phyloP scores from a whole-genome alignment of 1,140 invertebrate genomes.

The Heliconius hewitsoni region DNA sequence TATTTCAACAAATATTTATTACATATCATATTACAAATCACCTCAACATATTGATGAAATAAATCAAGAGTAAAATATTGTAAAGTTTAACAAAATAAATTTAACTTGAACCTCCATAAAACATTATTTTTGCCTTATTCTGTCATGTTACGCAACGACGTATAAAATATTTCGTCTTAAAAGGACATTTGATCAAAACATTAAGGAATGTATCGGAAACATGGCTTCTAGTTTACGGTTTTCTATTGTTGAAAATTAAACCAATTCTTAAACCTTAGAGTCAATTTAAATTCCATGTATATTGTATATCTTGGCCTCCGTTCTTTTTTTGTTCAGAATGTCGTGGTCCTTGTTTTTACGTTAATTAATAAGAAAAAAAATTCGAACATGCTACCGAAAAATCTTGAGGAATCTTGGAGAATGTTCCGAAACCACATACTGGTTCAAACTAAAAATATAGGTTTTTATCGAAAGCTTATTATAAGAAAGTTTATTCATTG shows the following conservation, averaged over 20 bases:
- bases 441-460: no score
- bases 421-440: no score
- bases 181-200: background rate
- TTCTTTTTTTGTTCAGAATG: background rate
- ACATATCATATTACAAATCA: background rate
- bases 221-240: background rate
- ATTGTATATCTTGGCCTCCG: background rate
- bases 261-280: background rate
- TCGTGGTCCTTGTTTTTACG: background rate
- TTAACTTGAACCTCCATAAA: background rate
- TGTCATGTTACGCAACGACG: background rate
- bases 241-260: slow-evolving; percentile 4
- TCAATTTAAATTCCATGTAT: background rate
- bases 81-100: background rate
- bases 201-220: background rate
- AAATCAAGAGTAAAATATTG: background rate
- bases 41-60: background rate
- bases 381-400: background rate
- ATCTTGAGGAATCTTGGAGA: background rate
- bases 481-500: no score
- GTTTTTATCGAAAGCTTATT: no score
- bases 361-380: background rate
- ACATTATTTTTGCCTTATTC: slow-evolving; percentile 1
- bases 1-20: no score
- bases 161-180: background rate